phyloP scores from a whole-genome alignment of 2,797 vertebrate genomes.

The Balearica regulorum region DNA sequence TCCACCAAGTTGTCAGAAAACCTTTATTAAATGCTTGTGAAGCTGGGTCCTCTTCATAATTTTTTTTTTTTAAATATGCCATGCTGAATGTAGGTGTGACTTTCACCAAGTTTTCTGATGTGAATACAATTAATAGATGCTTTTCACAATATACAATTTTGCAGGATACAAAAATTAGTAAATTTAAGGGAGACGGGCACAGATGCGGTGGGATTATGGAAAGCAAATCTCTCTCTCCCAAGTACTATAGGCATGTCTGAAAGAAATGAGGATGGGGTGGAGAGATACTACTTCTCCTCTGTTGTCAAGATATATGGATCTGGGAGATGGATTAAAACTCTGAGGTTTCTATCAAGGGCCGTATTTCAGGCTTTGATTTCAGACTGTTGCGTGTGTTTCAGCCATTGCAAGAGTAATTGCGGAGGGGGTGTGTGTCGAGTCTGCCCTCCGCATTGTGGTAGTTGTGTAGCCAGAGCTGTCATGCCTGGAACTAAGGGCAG shows the following conservation, averaged over 20 bases:
- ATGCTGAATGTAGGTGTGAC: background rate
- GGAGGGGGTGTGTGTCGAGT: accelerated
- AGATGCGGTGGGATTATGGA: background rate
- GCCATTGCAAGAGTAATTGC: accelerated
- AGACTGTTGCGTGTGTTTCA: background rate
- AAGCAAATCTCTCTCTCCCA: background rate
- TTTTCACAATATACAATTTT: background rate
- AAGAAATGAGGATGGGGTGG: background rate
- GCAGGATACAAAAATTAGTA: background rate
- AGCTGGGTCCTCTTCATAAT: background rate
- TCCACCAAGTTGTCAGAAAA: background rate
- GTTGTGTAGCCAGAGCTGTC: accelerated
- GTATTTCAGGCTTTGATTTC: background rate
- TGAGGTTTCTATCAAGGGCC: background rate
- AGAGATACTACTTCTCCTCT: background rate
- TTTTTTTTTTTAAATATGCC: background rate
- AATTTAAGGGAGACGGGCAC: background rate
- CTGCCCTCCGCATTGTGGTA: accelerated
- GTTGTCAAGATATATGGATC: background rate
- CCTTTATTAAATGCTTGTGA: background rate
- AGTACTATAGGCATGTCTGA: background rate
- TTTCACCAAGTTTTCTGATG: background rate
- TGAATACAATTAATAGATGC: background rate
- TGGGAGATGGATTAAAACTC: background rate
- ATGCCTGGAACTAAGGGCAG: background rate